phyloP scores from a whole-genome alignment of 2,113 vertebrate species.

The Abramis brama region DNA sequence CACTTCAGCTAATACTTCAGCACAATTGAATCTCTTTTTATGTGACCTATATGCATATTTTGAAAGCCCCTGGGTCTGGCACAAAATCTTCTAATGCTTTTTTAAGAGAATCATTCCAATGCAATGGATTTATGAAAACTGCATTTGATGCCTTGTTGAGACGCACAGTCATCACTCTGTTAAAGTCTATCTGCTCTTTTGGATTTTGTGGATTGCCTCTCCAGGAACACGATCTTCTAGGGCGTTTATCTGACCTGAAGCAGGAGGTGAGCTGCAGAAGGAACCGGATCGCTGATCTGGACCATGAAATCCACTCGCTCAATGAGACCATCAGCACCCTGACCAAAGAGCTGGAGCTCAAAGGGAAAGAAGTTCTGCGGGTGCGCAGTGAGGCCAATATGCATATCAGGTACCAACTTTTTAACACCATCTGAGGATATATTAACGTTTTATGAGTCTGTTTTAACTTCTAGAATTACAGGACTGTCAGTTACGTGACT shows the following conservation, averaged over 20 bases:
- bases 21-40: constrained; percentile 14
- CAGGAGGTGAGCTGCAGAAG: constrained; percentile 87
- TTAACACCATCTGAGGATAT: background rate
- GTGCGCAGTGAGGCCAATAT: constrained; percentile 95
- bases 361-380: constrained; percentile 94
- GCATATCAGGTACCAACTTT: constrained; percentile 87
- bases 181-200: background rate
- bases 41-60: constrained; percentile 45
- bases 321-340: constrained; percentile 91
- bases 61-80: constrained; percentile 14
- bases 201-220: constrained; percentile 6
- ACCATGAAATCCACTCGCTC: constrained; percentile 90
- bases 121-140: background rate
- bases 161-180: background rate
- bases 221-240: constrained; percentile 89
- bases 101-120: constrained; percentile 27
- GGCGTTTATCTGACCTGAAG: constrained; percentile 85
- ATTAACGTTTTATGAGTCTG: background rate
- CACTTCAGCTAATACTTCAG: constrained; percentile 23
- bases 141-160: background rate
- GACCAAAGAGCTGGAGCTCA: constrained; percentile 92
- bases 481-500: background rate
- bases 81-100: constrained; percentile 23
- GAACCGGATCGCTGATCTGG: constrained; percentile 90
- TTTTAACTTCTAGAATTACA: background rate